phyloP scores from a whole-genome alignment of 2,113 vertebrate genomes.

The Mormyrus iriodes region DNA sequence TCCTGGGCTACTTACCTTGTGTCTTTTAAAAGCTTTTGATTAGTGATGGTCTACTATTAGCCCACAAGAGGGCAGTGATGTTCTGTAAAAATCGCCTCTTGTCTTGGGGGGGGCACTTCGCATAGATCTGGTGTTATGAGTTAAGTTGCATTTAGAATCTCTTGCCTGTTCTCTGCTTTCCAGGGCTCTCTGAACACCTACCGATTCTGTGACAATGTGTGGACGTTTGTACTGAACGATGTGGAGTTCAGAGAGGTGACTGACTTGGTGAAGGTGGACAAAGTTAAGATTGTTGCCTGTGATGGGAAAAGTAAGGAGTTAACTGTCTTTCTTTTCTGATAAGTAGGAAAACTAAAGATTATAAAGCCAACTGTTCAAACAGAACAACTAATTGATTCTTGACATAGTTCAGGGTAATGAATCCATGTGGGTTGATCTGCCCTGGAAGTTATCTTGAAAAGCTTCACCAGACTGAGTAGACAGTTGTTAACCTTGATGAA shows the following conservation, averaged over 20 bases:
- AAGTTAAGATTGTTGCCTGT: slow-evolving; percentile 98
- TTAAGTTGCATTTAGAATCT: neutral
- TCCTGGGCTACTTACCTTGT: neutral
- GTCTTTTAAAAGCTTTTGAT: neutral
- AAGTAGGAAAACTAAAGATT: neutral
- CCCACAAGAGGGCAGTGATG: slow-evolving; percentile 9
- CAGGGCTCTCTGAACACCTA: slow-evolving; percentile 97
- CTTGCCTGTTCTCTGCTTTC: slow-evolving; percentile 14
- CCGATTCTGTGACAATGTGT: slow-evolving; percentile 97
- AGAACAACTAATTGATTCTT: neutral
- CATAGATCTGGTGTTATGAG: neutral
- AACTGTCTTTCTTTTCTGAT: slow-evolving; percentile 28
- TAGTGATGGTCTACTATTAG: neutral
- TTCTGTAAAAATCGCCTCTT: neutral
- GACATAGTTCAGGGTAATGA: neutral
- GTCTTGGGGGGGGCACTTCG: neutral
- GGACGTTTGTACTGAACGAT: slow-evolving; percentile 97
- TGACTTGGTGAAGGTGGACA: slow-evolving; percentile 96
- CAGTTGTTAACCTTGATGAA: neutral
- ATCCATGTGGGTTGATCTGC: neutral
- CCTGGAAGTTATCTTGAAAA: neutral
- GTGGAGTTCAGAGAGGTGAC: slow-evolving; percentile 98
- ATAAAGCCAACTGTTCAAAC: neutral
- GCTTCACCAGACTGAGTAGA: neutral
- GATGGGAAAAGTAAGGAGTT: slow-evolving; percentile 87